Percentiles rank a stretch among this genome's conserved stretches.
phyloP scores from a whole-genome alignment of 2,797 vertebrate species.

The Setipinna tenuifilis region DNA sequence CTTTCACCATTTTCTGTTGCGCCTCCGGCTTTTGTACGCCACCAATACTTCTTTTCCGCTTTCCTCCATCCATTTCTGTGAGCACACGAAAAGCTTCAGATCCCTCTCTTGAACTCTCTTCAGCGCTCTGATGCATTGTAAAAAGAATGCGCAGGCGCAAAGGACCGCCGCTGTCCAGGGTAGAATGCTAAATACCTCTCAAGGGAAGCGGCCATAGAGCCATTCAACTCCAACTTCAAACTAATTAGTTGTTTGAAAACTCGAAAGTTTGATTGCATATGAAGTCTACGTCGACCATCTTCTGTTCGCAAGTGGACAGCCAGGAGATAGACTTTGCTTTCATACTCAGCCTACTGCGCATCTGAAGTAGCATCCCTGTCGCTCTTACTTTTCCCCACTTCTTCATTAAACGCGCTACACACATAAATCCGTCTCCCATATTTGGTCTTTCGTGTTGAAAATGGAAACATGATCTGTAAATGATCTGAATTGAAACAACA shows the following conservation, averaged over 20 bases:
- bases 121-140: constrained; percentile 63
- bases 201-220: constrained; percentile 19
- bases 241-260: neutral
- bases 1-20: constrained; percentile 49
- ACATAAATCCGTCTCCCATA: neutral
- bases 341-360: neutral
- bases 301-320: neutral
- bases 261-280: neutral
- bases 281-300: neutral
- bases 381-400: neutral
- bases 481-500: neutral
- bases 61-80: constrained; percentile 83
- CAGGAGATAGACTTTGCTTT: neutral
- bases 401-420: neutral
- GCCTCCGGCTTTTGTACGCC: constrained; percentile 52
- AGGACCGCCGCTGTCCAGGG: constrained; percentile 70
- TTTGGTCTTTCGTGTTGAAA: neutral
- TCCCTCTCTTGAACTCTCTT: constrained; percentile 57
- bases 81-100: constrained; percentile 57
- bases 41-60: constrained; percentile 65
- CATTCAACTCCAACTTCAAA: neutral
- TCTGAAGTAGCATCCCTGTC: neutral
- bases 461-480: neutral
- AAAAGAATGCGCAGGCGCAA: constrained; percentile 79
- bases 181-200: constrained; percentile 77